Conservation (phyloP, 2,797 vertebrate genomes). For the Anableps anableps region DNA sequence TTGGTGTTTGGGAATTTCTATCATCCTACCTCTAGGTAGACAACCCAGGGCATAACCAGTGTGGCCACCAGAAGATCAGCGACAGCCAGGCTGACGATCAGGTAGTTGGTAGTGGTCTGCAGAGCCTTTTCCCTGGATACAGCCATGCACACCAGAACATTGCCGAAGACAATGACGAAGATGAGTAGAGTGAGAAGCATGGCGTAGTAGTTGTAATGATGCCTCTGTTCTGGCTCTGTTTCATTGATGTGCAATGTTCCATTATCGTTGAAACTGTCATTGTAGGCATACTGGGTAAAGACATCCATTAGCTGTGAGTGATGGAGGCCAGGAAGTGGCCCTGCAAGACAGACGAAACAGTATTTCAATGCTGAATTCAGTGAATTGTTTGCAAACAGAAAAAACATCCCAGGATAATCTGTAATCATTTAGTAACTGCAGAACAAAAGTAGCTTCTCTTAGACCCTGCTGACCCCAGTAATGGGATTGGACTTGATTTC, state of each 20-base stretch:
- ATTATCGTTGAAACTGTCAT: slow-evolving; percentile 85
- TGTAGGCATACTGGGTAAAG: slow-evolving; percentile 91
- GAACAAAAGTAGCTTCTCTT: slow-evolving; percentile 5
- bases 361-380: slow-evolving; percentile 24
- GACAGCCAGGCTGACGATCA: slow-evolving; percentile 96
- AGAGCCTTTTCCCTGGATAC: slow-evolving; percentile 95
- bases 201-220: slow-evolving; percentile 96
- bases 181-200: slow-evolving; percentile 97
- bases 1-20: neutral
- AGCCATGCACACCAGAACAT: slow-evolving; percentile 97
- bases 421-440: slow-evolving; percentile 13
- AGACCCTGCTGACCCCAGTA: neutral
- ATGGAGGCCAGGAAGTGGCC: slow-evolving; percentile 72
- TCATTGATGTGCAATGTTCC: slow-evolving; percentile 86
- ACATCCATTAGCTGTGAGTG: slow-evolving; percentile 91
- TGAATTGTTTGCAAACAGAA: neutral
- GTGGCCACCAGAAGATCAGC: slow-evolving; percentile 97
- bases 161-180: slow-evolving; percentile 96
- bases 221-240: slow-evolving; percentile 79
- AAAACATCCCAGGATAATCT: neutral
- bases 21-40: slow-evolving; percentile 90
- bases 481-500: slow-evolving; percentile 8
- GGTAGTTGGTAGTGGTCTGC: slow-evolving; percentile 98
- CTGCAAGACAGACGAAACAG: slow-evolving; percentile 54
- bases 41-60: slow-evolving; percentile 97